Conservation (phyloP, 2,797 vertebrate species). For the Sparus aurata region DNA sequence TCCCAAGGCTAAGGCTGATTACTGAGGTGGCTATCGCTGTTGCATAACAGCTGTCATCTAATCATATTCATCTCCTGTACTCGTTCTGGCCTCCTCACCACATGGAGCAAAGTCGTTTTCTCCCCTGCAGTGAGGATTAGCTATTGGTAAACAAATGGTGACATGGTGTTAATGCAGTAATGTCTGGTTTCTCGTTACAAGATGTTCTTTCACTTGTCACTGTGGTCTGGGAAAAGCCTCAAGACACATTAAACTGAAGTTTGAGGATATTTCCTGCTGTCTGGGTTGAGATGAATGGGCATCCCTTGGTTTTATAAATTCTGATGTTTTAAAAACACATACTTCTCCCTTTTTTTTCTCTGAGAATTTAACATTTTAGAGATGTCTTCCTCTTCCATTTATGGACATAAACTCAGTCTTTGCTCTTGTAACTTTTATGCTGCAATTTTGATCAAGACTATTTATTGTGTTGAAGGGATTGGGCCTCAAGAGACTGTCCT, state of each 20-base stretch:
- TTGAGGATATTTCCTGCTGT: background rate
- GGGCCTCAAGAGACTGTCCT: background rate
- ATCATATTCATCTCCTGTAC: conserved; percentile 72
- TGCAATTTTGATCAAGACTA: background rate
- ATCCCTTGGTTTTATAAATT: background rate
- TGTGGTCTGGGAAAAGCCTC: background rate
- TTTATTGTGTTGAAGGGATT: background rate
- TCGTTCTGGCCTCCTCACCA: conserved; percentile 37
- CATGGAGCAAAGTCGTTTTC: conserved; percentile 35
- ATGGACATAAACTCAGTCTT: background rate
- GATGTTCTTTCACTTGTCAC: conserved; percentile 10
- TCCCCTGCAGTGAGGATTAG: conserved; percentile 50
- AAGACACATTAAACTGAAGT: background rate
- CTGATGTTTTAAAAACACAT: background rate
- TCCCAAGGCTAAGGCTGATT: conserved; percentile 69
- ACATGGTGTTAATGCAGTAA: conserved; percentile 5
- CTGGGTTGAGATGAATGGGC: background rate
- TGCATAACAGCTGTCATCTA: conserved; percentile 72
- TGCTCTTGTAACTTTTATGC: background rate
- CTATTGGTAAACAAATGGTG: conserved; percentile 50
- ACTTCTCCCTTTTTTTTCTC: background rate
- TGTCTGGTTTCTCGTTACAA: conserved; percentile 22
- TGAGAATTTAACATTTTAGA: background rate
- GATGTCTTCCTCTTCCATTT: background rate
- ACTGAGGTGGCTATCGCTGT: conserved; percentile 67